Base-by-base conservation (phyloP, 2,888 invertebrate genomes). In the Tachina fera region DNA sequence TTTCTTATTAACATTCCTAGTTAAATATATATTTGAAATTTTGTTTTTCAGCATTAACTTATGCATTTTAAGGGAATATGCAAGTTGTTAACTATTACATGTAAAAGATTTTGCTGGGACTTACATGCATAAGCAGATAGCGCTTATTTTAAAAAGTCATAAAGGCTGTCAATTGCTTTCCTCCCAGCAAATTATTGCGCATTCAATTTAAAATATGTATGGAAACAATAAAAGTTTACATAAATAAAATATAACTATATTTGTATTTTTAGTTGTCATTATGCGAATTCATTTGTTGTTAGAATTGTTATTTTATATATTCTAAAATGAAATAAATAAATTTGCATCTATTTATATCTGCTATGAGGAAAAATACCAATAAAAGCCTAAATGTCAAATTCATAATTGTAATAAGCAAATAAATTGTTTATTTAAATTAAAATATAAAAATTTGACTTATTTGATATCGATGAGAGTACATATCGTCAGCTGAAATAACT, bases 171-270 rank as follows among this genome's bases (percentile, higher is more conserved):
- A 67, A 77, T 68, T 72, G 72, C 22, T 39, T 9, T 60, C 11
- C 8, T 72, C 14, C 0, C 2, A 14, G 45, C 22, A 81, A 61
- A 49, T 16, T 77, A 53, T 67, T 77, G 65, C 43, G 65, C 61
- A 78, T 70, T 78, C 31, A 78, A 51, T 39, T 43, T 45, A 61
- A 61, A 78, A 78, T 41, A 6, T 49, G 49, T 56, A 56, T 56
- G 56, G 6, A 68, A 77, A 68, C 61, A 39, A 14, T 63, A 61
- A 63, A 71, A 63, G 22, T 71, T 61, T 53, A 51, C 4, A 72
- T 67, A 72, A 67, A 60, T 80, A 51, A 51, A 58, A 22, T 47
- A 39, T 8, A 43, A 22, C 22, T 31, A 11, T 31, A 4, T 13
- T 39, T 19, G 14, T 22, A 14, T 19, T 4, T 16, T 63, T 43